Base-by-base conservation (phyloP, 2,888 invertebrate genomes). In the Rhabditoides inermis region DNA sequence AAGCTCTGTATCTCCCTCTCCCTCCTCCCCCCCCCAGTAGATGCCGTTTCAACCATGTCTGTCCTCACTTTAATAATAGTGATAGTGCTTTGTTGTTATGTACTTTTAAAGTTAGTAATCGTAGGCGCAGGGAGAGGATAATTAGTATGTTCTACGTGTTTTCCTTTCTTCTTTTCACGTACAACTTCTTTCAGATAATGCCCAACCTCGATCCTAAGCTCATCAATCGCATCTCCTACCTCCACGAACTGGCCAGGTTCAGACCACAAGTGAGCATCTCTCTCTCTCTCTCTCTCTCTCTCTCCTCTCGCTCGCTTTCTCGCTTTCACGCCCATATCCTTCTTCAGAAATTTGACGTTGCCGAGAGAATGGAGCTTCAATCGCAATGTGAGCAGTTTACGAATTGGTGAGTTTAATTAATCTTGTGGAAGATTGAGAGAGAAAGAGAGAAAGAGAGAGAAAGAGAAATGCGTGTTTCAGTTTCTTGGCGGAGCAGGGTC, bases 141-240 rank as follows among this genome's bases (percentile, higher is more conserved):
- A n/a, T 25, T 18, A 40, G 18, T 12, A 7, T 40, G 40, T 20
- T 12, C 40, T n/a, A 20, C n/a, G 20, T 7, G 12, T 40, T 12
- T 7, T 10, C 40, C 20, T 18, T 12, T 40, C 20, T 18, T 7
- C 40, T 40, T n/a, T n/a, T 37, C 27, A 18, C 3, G 30, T 35
- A 39, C 25, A n/a, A 23, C 23, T 15, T 53, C 27, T 26, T 45
- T 49, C 15, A n/a, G 53, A 54, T 7, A 57, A 58, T 60, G 5
- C 59, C 60, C 15, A 37, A 55, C 23, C 55, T 67, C 22, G 60
- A 63, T 4, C 32, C 55, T n/a, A 52, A 42, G 32, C 42, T 65
- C 28, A 49, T 65, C 22, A 45, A 63, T 44, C 54, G 60, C 6
- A 63, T 67, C n/a, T 60, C 67, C 6, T 67, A 59, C 36, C 51